Base-by-base conservation (phyloP, 1,140 invertebrate species). In the Drosophila santomea region DNA sequence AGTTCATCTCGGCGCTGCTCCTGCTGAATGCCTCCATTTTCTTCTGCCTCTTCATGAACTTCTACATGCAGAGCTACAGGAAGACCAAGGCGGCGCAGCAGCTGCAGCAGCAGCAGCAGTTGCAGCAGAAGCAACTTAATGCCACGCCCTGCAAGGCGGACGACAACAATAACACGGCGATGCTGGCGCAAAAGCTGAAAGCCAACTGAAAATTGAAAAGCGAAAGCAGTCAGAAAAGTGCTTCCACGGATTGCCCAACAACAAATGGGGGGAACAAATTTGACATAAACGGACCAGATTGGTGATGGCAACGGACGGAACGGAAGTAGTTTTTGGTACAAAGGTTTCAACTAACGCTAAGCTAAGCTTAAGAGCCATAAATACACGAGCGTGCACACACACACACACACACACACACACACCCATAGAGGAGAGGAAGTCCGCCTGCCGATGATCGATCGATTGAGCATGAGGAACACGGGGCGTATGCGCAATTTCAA, bases 1-100 rank as follows among this genome's bases (percentile, higher is more conserved):
- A 94, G 78, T 92, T 97, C 62, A 95, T 97, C 15, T 96, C 96
- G 3, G 93, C 95, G 58, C 94, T 97, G 48, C 92, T 98, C 54
- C 93, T 98, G 72, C 93, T 97, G 1, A 98, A 98, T 92, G 97
- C 97, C 3, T 94, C 96, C 23, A 97, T 98, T 74, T 99, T 99
- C 94, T 97, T 98, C 92, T 94, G 95, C 20, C 95, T 98, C 32
- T 98, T 98, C 94, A 96, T 95, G 71, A 96, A 98, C 93, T 99
- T 98, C 94, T 99, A 98, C 93, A 94, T 96, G 72, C 96, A 96
- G 92, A 96, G 97, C 69, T 98, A 98, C 79, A 95, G 94, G 74
- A 93, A 93, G 78, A 67, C 76, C 45, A 90, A 91, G 71, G 81
- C 78, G 32, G 71, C 76, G 57, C 63, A 79, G 51, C 57, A 55